These are phyloP conservation scores for Mesorhabditis spiculigera DNA, from an alignment of 2,888 invertebrate species.

Conservation along the genomic window DNA sequence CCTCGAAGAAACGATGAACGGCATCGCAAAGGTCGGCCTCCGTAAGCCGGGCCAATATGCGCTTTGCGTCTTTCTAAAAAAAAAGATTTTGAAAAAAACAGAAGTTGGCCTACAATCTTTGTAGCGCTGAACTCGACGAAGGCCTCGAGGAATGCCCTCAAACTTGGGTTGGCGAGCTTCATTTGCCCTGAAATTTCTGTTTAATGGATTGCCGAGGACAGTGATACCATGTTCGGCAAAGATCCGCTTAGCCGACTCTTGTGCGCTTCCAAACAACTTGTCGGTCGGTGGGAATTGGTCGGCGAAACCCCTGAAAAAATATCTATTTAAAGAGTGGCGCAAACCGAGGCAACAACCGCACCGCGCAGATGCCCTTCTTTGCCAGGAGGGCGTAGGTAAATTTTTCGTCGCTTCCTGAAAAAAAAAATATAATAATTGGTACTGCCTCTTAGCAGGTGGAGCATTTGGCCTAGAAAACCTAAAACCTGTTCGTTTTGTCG, in stretches of 20 bases:
- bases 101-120: neutral
- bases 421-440: too few species aligned
- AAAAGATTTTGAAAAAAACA: neutral
- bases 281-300: neutral
- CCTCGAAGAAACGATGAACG: neutral
- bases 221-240: neutral
- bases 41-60: neutral
- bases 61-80: constrained; percentile 3
- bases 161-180: neutral
- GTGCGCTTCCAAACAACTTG: neutral
- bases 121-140: neutral
- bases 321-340: neutral
- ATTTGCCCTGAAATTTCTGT: neutral
- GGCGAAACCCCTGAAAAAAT: neutral
- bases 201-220: neutral
- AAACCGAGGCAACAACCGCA: neutral
- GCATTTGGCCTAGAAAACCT: too few species aligned
- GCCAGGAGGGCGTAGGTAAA: neutral
- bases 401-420: neutral
- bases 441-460: too few species aligned
- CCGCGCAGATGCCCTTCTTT: neutral
- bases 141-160: neutral
- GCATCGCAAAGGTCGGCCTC: neutral
- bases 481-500: too few species aligned
- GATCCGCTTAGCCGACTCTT: neutral